Percentiles rank a stretch among this genome's conserved stretches.
These are phyloP conservation scores for Archivesica marissinica DNA, from an alignment of 1,140 invertebrate species.

Conservation along the genomic window DNA sequence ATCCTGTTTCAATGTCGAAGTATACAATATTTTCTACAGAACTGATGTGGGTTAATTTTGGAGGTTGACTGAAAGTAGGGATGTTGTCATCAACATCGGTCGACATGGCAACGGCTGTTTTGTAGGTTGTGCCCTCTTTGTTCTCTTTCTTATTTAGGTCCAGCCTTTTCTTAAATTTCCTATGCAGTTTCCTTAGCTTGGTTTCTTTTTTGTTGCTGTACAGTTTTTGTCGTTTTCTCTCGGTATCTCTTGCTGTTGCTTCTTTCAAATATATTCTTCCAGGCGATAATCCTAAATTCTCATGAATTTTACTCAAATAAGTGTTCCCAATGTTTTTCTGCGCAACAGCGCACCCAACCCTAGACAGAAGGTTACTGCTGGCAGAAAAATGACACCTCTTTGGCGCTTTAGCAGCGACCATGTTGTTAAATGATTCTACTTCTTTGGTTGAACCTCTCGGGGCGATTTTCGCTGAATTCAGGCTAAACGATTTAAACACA, in stretches of 20 bases:
- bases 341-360: slow-evolving; percentile 3
- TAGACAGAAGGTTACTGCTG: neutral
- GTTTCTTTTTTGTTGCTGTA: slow-evolving; percentile 6
- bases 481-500: slow-evolving; percentile 4
- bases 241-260: neutral
- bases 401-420: slow-evolving; percentile 28
- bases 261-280: neutral
- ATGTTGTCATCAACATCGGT: neutral
- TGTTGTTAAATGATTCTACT: slow-evolving; percentile 39
- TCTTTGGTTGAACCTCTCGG: too few species aligned
- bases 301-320: neutral
- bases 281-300: slow-evolving; percentile 18
- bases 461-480: neutral
- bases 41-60: neutral
- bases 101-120: neutral
- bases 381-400: slow-evolving; percentile 36
- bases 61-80: neutral
- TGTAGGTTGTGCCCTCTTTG: neutral
- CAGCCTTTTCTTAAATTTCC: neutral
- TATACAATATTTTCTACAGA: neutral
- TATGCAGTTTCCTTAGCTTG: neutral
- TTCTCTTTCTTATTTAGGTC: neutral
- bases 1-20: slow-evolving; percentile 6
- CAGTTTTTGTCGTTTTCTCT: slow-evolving; percentile 1
- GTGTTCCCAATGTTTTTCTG: slow-evolving; percentile 13